Conservation (phyloP, 2,797 vertebrate genomes). For the Neomorphus geoffroyi region DNA sequence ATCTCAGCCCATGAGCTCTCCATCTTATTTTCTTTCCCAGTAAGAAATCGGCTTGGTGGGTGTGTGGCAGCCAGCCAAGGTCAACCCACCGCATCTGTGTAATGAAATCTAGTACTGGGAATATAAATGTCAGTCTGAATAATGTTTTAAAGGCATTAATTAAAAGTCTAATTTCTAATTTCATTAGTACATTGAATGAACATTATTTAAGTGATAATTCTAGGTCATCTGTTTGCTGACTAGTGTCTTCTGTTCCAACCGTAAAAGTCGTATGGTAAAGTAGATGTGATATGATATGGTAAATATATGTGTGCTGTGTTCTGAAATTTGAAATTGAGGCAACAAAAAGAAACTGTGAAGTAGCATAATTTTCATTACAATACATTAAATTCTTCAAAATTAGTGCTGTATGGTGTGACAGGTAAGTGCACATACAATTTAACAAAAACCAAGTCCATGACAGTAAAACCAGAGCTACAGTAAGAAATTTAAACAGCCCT, state of each 20-base stretch:
- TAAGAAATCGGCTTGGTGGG: background rate
- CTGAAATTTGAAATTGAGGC: background rate
- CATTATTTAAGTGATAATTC: background rate
- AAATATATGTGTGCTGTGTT: background rate
- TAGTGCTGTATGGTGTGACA: background rate
- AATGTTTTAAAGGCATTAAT: background rate
- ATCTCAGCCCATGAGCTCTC: accelerated
- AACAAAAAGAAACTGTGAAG: background rate
- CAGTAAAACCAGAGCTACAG: background rate
- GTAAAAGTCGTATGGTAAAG: background rate
- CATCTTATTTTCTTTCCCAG: background rate
- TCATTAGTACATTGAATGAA: background rate
- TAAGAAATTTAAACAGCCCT: background rate
- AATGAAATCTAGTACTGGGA: background rate
- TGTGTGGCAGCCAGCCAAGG: background rate
- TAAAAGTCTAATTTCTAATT: background rate
- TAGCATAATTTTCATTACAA: background rate
- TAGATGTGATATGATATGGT: background rate
- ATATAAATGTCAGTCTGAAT: background rate
- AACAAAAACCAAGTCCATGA: background rate
- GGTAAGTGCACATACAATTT: background rate
- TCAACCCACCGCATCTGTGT: background rate
- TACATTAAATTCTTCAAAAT: background rate
- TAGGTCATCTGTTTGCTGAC: background rate
- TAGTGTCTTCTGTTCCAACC: background rate